phyloP scores from a whole-genome alignment of 2,797 vertebrate species.

The Lagocephalus sceleratus region DNA sequence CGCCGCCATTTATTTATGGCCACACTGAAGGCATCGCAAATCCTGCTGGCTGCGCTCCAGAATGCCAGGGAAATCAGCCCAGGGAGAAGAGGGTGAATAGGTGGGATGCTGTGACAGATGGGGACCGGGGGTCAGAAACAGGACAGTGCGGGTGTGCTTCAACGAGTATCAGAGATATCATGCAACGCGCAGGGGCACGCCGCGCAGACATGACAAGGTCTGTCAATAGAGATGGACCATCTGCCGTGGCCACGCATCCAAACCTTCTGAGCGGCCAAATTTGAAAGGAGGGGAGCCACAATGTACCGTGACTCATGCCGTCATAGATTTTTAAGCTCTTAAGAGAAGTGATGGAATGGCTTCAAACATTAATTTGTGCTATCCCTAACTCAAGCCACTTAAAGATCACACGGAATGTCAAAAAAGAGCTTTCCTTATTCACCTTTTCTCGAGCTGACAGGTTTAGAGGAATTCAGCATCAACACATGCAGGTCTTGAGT shows the following conservation, averaged over 20 bases:
- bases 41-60: slow-evolving; percentile 43
- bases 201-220: not conserved
- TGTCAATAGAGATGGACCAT: not conserved
- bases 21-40: slow-evolving; percentile 29
- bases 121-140: slow-evolving; percentile 43
- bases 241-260: not conserved
- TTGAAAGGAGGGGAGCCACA: too few species aligned
- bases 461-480: too few species aligned
- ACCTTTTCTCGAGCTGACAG: too few species aligned
- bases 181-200: slow-evolving; percentile 29
- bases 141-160: slow-evolving; percentile 53
- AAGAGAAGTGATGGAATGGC: too few species aligned
- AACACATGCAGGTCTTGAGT: too few species aligned
- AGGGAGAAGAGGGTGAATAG: slow-evolving; percentile 32
- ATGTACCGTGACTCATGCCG: too few species aligned
- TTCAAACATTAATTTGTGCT: too few species aligned
- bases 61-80: slow-evolving; percentile 14
- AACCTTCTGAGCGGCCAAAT: not conserved
- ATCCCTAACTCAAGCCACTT: too few species aligned
- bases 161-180: slow-evolving; percentile 46
- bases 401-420: too few species aligned
- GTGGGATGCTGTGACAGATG: slow-evolving; percentile 55
- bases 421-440: too few species aligned
- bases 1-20: slow-evolving; percentile 28
- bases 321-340: too few species aligned